Conservation (phyloP, 2,797 vertebrate genomes). For the Bryconaethiops microstoma region DNA sequence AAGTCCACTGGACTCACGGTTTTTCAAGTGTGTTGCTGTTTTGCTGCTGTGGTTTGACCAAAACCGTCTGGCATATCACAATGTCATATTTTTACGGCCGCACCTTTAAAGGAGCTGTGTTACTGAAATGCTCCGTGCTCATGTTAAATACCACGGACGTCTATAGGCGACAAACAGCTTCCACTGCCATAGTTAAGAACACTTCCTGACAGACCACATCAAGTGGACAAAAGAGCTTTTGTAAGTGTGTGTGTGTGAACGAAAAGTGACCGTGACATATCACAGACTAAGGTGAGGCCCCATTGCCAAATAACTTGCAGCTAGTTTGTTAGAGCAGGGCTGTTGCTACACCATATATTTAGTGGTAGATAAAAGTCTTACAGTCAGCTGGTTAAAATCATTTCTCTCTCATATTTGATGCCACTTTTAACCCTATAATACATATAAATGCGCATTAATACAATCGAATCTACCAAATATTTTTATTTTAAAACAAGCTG, state of each 20-base stretch:
- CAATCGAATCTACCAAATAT: too few species aligned
- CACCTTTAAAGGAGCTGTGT: background rate
- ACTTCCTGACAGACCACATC: constrained; percentile 13
- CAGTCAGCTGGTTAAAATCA: too few species aligned
- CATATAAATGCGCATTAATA: too few species aligned
- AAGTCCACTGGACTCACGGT: too few species aligned
- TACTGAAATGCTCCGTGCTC: constrained; percentile 9
- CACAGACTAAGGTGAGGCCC: background rate
- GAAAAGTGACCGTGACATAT: constrained; percentile 33
- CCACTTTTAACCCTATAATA: too few species aligned
- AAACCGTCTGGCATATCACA: too few species aligned
- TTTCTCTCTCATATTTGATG: too few species aligned
- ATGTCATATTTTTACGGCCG: too few species aligned
- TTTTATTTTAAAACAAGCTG: too few species aligned
- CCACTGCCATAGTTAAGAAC: background rate
- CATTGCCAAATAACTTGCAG: constrained; percentile 14
- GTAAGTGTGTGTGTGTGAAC: constrained; percentile 3
- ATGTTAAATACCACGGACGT: background rate
- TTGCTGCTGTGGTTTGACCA: background rate
- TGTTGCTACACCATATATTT: background rate
- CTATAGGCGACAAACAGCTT: background rate
- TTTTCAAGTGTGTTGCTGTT: background rate
- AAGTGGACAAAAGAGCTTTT: constrained; percentile 22
- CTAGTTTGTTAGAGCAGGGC: constrained; percentile 14
- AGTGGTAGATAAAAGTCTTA: too few species aligned